Conservation (phyloP, 1,140 invertebrate species). For the Dendroctonus ponderosae region DNA sequence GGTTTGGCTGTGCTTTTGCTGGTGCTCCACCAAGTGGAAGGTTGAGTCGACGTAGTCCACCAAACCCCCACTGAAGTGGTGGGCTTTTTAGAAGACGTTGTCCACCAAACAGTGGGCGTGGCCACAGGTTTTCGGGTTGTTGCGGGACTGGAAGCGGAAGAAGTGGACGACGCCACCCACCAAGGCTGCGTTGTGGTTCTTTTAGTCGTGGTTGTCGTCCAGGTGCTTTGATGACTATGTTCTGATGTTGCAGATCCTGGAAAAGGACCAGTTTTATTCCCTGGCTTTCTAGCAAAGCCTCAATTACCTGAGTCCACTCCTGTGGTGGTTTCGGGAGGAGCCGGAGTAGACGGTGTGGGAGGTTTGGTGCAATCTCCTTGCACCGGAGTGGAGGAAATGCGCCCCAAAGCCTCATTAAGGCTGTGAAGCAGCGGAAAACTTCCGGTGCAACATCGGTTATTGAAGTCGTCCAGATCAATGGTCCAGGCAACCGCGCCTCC, state of each 20-base stretch:
- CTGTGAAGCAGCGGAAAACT: slow-evolving; percentile 72
- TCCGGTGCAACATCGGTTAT: slow-evolving; percentile 75
- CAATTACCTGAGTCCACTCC: slow-evolving; percentile 50
- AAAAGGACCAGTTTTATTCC: not conserved
- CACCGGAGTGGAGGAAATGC: slow-evolving; percentile 58
- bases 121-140: slow-evolving; percentile 46
- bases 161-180: slow-evolving; percentile 37
- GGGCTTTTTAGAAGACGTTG: slow-evolving; percentile 38
- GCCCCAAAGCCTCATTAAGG: slow-evolving; percentile 71
- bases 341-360: slow-evolving; percentile 65
- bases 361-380: slow-evolving; percentile 64
- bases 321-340: slow-evolving; percentile 68
- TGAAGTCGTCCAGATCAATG: slow-evolving; percentile 87
- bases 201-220: slow-evolving; percentile 44
- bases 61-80: slow-evolving; percentile 38
- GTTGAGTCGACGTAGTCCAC: slow-evolving; percentile 38
- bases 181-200: slow-evolving; percentile 50
- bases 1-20: slow-evolving; percentile 42
- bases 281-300: not conserved
- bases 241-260: slow-evolving; percentile 22
- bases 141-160: slow-evolving; percentile 30
- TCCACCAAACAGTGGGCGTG: slow-evolving; percentile 50
- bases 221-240: slow-evolving; percentile 31
- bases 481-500: slow-evolving; percentile 88
- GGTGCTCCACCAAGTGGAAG: slow-evolving; percentile 36